These are phyloP conservation scores for Bubo bubo DNA, from an alignment of 2,113 vertebrate genomes.

Conservation along the genomic window DNA sequence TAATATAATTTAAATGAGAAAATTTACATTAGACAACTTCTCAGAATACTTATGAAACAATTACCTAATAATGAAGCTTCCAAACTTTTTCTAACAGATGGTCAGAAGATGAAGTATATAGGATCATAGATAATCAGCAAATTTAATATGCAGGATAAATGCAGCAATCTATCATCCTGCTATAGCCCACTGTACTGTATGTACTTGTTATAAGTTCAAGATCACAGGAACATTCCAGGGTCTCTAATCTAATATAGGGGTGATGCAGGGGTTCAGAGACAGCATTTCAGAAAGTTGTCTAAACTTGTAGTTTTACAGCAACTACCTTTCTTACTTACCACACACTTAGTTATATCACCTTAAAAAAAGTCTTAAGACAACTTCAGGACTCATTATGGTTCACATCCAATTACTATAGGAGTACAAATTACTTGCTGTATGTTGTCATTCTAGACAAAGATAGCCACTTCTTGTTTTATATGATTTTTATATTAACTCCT, in stretches of 20 bases:
- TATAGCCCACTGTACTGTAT: neutral
- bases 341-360: neutral
- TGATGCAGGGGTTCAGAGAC: neutral
- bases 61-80: slow-evolving; percentile 60
- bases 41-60: slow-evolving; percentile 60
- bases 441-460: neutral
- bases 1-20: slow-evolving; percentile 42
- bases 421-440: neutral
- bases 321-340: neutral
- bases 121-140: slow-evolving; percentile 59
- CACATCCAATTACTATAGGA: neutral
- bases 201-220: neutral
- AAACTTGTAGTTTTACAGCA: neutral
- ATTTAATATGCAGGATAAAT: slow-evolving; percentile 41
- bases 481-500: neutral
- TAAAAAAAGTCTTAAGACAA: neutral
- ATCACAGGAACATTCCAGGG: neutral
- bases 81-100: slow-evolving; percentile 63
- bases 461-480: neutral
- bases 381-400: neutral
- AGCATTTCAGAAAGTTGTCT: neutral
- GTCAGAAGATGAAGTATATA: slow-evolving; percentile 55
- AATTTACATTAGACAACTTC: slow-evolving; percentile 27
- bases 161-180: slow-evolving; percentile 19
- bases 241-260: neutral